These are phyloP conservation scores for Hirtodrosophila duncani DNA, from an alignment of 2,888 invertebrate species.

Conservation along the genomic window DNA sequence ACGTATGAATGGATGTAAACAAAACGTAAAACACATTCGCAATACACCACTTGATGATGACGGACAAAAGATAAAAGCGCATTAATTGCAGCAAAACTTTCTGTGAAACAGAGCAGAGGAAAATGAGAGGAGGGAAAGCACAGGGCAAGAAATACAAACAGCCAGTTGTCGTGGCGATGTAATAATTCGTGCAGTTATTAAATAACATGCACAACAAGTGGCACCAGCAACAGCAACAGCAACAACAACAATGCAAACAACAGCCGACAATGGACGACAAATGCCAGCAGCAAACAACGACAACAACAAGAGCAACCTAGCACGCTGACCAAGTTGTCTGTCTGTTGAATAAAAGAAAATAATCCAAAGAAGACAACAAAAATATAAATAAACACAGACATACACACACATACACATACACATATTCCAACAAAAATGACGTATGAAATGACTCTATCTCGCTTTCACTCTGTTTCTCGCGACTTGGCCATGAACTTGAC, in stretches of 20 bases:
- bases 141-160: constrained; percentile 4
- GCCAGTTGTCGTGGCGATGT: constrained; percentile 25
- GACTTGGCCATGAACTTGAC: constrained; percentile 63
- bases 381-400: too few relatives aligned
- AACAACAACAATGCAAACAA: constrained; percentile 35
- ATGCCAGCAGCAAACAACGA: too few relatives aligned
- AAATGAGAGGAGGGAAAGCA: neutral
- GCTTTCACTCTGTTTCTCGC: constrained; percentile 7
- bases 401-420: too few relatives aligned
- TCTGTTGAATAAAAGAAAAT: constrained; percentile 4
- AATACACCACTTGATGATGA: constrained; percentile 15
- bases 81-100: constrained; percentile 54
- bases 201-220: constrained; percentile 50
- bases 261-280: constrained; percentile 11
- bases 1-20: constrained; percentile 59
- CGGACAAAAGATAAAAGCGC: constrained; percentile 50
- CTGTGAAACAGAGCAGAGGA: neutral
- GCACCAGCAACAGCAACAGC: constrained; percentile 1
- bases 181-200: constrained; percentile 46
- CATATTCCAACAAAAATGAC: constrained; percentile 6
- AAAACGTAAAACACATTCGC: constrained; percentile 40
- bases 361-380: constrained; percentile 11
- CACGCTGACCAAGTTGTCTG: too few relatives aligned
- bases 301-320: neutral
- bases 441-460: too few relatives aligned